Evolutionary conservation across 2,888 invertebrate species (phyloP), one percentile per base, ranked within the genome.

Genomic region (Dicranocentrus wangi): DNA sequence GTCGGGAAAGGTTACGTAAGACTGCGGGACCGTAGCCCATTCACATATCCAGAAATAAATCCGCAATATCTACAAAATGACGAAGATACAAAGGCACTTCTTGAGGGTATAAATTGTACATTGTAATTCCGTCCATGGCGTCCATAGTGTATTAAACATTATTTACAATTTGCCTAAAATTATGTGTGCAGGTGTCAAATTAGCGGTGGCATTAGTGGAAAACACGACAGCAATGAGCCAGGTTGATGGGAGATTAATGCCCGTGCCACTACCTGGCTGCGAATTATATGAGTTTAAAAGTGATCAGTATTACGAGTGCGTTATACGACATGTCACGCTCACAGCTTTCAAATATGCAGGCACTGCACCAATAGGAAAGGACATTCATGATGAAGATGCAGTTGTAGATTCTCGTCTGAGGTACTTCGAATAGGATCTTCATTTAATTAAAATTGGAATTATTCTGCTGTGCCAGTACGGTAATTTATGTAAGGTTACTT

Each of bases 311-410:
- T 85, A 72, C 39, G 83, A 81, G 53, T 85, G 85, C 63, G 60
- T 84, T 0, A 83, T 78, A 0, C 68, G 85, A 19, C 78, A 82
- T 53, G 61, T 70, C 8, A 84, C 85, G 0, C n/a, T 83, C 1
- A 84, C 84, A 8, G 84, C 85, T 0, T 84, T 81, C 63, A 85
- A 84, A 47, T 84, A 83, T 70, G 78, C 82, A 8, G 82, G 80
- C 5, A 83, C 82, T 3, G 83, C 82, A 0, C 84, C 84, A 2
- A 82, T 85, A 21, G 85, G 85, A 0, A 82, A 77, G 39, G 82
- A 79, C 17, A 55, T 60, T 7, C 68, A 61, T 2, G 84, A 85
- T 61, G 73, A 72, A 7, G 43, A 76, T 21, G 82, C 85, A 1
- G 85, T 85, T 1, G 85, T 85, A 0, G 84, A 85, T 25, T 82